Evolutionary conservation across 2,797 vertebrate species (phyloP).

Genomic region (Scolopax rusticola): DNA sequence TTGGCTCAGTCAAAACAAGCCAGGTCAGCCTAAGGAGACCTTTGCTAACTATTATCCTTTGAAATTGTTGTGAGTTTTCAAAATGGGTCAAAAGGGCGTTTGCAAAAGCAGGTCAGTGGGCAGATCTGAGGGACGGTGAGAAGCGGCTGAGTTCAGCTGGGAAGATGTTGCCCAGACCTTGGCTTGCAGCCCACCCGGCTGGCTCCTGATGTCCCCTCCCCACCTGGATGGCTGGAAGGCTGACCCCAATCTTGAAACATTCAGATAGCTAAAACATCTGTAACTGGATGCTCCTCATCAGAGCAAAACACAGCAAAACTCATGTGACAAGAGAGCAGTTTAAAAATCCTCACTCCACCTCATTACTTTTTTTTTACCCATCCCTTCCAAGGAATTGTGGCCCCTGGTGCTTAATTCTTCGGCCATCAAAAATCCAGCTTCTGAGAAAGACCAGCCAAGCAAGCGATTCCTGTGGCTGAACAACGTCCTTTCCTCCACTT

Average conservation of each 20-base stretch:
- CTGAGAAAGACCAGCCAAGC: background rate
- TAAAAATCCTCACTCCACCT: background rate
- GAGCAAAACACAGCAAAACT: background rate
- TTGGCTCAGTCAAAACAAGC: background rate
- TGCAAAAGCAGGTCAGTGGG: background rate
- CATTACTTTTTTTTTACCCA: background rate
- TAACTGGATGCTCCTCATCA: background rate
- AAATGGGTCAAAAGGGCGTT: background rate
- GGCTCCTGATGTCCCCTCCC: background rate
- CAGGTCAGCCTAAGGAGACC: background rate
- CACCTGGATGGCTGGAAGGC: background rate
- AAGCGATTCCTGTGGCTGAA: background rate
- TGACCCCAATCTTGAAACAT: background rate
- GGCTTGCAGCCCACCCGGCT: background rate
- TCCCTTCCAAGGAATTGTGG: background rate
- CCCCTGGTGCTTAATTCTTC: background rate
- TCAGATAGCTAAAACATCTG: background rate
- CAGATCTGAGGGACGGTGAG: background rate
- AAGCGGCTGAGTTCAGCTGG: background rate
- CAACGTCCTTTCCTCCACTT: background rate
- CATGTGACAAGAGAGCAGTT: background rate
- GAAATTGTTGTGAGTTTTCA: background rate
- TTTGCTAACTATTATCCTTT: background rate
- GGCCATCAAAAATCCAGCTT: background rate
- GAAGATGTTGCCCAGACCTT: background rate